A percentile compares a stretch with the other conserved stretches of the same genome.
Evolutionary conservation across 92 coral and sea anemone genomes (phyloP).

Genomic region (Porites cylindrica): DNA sequence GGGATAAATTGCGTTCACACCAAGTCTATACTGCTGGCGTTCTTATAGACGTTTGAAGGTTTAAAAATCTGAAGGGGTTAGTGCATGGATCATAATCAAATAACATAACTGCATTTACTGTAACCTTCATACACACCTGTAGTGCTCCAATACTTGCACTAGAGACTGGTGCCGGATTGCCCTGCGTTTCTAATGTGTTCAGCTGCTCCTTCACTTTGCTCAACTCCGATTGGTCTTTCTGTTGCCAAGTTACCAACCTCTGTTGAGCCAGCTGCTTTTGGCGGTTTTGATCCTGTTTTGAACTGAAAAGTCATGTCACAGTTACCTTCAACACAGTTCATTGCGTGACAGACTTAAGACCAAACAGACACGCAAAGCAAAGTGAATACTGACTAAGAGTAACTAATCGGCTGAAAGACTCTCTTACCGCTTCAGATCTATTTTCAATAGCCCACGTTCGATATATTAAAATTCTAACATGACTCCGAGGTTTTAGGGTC

Average conservation of each 20-base stretch:
- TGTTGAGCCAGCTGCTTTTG: slow-evolving; percentile 88
- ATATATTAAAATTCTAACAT: too few relatives aligned
- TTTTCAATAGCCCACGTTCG: too few relatives aligned
- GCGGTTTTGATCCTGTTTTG: slow-evolving; percentile 85
- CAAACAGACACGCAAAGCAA: background rate
- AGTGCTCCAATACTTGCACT: slow-evolving; percentile 79
- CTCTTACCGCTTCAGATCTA: too few relatives aligned
- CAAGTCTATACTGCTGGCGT: too few relatives aligned
- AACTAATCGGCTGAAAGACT: too few relatives aligned
- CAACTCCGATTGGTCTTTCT: slow-evolving; percentile 77
- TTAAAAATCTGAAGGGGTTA: too few relatives aligned
- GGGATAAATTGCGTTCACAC: too few relatives aligned
- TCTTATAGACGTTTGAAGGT: too few relatives aligned
- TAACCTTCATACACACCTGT: slow-evolving; percentile 62
- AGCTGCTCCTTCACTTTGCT: slow-evolving; percentile 77
- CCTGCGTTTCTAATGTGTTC: slow-evolving; percentile 69
- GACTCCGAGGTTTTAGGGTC: too few relatives aligned
- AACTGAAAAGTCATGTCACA: slow-evolving; percentile 39
- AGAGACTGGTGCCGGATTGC: slow-evolving; percentile 68
- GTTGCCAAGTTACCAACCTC: slow-evolving; percentile 90
- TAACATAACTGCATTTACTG: background rate
- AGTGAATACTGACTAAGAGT: too few relatives aligned
- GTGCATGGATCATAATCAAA: too few relatives aligned
- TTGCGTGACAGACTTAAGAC: background rate
- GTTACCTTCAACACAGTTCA: background rate